These are phyloP conservation scores for Galerucella nymphaeae DNA, from an alignment of 2,888 invertebrate genomes.

Conservation along the genomic window DNA sequence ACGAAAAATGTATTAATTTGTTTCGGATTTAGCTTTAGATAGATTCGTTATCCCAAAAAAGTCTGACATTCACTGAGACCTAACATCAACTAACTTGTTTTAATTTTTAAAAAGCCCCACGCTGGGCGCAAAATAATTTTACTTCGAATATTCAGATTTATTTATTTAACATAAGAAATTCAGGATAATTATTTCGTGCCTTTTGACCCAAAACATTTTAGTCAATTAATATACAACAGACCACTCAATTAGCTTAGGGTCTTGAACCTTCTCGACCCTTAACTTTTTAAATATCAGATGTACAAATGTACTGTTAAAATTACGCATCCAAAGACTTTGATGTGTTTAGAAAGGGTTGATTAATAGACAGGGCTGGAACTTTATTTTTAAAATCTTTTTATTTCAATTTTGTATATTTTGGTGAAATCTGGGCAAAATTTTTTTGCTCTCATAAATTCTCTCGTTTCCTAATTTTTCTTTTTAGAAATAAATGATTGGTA, in stretches of 20 bases:
- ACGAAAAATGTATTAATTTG: background rate
- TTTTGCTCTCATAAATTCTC: conserved; percentile 16
- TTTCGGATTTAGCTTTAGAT: background rate
- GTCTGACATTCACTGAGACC: too few relatives aligned
- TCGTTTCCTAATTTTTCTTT: conserved; percentile 36
- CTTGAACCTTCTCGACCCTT: background rate
- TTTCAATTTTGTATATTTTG: background rate
- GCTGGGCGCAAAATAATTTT: too few relatives aligned
- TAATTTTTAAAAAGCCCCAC: too few relatives aligned
- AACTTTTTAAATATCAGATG: background rate
- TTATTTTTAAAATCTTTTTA: background rate
- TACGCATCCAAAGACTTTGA: background rate
- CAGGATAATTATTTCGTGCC: background rate
- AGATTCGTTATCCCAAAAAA: too few relatives aligned
- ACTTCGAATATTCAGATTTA: too few relatives aligned
- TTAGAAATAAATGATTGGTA: conserved; percentile 44
- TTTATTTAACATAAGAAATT: too few relatives aligned
- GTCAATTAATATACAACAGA: background rate
- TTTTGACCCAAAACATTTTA: conserved; percentile 3
- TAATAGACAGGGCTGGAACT: background rate
- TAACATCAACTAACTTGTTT: too few relatives aligned
- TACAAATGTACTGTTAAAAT: background rate
- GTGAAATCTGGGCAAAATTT: background rate
- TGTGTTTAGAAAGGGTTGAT: background rate
- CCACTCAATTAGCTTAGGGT: background rate